Base-by-base conservation (phyloP, 1,140 invertebrate genomes). In the Lepidurus arcticus region DNA sequence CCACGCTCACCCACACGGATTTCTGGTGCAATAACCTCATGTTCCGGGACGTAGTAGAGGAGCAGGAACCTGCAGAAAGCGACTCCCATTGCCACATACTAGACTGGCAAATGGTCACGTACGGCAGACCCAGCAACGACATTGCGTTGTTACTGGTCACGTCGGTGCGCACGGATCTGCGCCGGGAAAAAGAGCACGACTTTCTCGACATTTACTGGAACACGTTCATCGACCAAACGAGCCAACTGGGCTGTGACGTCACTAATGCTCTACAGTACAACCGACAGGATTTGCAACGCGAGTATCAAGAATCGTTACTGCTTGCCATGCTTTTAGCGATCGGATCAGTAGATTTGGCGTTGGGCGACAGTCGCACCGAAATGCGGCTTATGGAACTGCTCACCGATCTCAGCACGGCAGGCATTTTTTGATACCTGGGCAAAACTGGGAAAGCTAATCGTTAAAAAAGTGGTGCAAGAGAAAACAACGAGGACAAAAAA, bases 81-180 rank as follows among this genome's bases (percentile, higher is more conserved):
- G n/a, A 16, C 5, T 77, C 79, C 3, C 84, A 85, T 24, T 94
- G 92, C 81, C 88, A 88, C 26, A 91, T 93, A 26, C 84, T 94
- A 21, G 92, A 93, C 83, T 94, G 92, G 92, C 92, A 93, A 86
- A 93, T 94, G 92, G 90, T 93, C 76, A 92, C 91, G 0, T 89
- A 92, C 79, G 92, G 91, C 77, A 85, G 90, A 79, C 90, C 90
- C 1, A 91, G 90, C n/a, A 93, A 93, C 82, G 92, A 94, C 83
- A 86, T 93, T 0, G 92, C 92, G 1, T 83, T 93, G 34, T 84
- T 94, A n/a, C 83, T 94, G 4, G 87, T 93, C n/a, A 93, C 91
- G 78, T 93, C 92, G 1, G 85, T 93, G 42, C 88, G 91, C 0
- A 90, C 91, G 0, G 89, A 92, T 81, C 82, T 92, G 74, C 86